Conservation (phyloP, 2,113 vertebrate species). For the Platysteira castanea region DNA sequence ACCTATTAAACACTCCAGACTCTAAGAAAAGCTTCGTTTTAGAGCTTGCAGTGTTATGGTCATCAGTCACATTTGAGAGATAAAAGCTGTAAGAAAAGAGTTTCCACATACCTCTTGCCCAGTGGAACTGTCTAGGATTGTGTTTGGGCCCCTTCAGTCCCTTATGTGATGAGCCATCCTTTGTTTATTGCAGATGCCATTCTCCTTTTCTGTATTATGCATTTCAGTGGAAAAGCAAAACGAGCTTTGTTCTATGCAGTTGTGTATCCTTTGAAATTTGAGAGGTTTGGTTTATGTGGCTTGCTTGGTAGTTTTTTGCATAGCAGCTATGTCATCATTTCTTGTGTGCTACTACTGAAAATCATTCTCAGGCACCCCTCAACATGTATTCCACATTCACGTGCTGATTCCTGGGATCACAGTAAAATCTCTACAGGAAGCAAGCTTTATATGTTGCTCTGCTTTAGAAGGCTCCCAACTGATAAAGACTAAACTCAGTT, state of each 20-base stretch:
- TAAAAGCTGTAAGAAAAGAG: background rate
- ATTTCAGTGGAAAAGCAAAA: slow-evolving; percentile 77
- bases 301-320: background rate
- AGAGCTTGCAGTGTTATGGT: background rate
- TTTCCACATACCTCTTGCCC: background rate
- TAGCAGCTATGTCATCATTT: background rate
- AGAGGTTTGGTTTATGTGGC: background rate
- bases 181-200: slow-evolving; percentile 77
- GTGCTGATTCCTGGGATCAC: background rate
- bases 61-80: background rate
- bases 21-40: background rate
- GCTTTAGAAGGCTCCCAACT: background rate
- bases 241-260: slow-evolving; percentile 72
- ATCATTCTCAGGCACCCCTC: background rate
- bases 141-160: background rate
- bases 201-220: slow-evolving; percentile 84
- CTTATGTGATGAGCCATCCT: background rate
- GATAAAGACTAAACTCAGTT: background rate
- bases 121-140: background rate
- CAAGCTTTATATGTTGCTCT: background rate
- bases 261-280: slow-evolving; percentile 82
- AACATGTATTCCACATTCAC: background rate
- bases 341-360: background rate
- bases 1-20: background rate
- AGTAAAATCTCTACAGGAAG: background rate